A percentile compares a stretch with the other conserved stretches of the same genome.
These are phyloP conservation scores for Labeo rohita DNA, from an alignment of 2,113 vertebrate genomes.

Conservation along the genomic window DNA sequence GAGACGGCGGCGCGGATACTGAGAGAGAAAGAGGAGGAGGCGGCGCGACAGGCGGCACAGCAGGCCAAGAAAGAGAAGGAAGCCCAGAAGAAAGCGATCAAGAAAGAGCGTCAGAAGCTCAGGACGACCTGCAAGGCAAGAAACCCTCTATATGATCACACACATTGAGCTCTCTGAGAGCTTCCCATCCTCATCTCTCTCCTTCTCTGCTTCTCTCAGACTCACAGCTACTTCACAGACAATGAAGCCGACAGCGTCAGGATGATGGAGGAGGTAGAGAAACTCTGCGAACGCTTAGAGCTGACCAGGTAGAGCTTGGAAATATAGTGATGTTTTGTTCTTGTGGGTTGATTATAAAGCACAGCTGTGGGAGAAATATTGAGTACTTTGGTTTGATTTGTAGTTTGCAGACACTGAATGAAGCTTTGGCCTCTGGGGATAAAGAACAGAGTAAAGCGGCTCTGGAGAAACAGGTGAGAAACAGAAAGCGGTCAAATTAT, in stretches of 20 bases:
- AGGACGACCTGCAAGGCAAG: slow-evolving; percentile 93
- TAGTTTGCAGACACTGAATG: slow-evolving; percentile 96
- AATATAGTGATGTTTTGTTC: neutral
- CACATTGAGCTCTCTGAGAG: neutral
- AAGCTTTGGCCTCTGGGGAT: slow-evolving; percentile 84
- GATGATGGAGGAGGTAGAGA: slow-evolving; percentile 99
- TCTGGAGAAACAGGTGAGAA: slow-evolving; percentile 89
- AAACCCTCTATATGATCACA: neutral
- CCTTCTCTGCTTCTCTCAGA: slow-evolving; percentile 71
- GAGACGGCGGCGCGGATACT: slow-evolving; percentile 86
- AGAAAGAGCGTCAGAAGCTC: slow-evolving; percentile 97
- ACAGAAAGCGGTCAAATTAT: neutral
- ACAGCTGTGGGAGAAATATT: neutral
- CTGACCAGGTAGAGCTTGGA: slow-evolving; percentile 80
- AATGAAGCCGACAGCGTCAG: slow-evolving; percentile 89
- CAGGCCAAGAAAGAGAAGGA: slow-evolving; percentile 96
- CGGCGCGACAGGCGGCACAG: slow-evolving; percentile 87
- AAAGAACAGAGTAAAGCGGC: slow-evolving; percentile 89
- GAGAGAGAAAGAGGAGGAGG: slow-evolving; percentile 94
- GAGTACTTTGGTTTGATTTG: slow-evolving; percentile 48
- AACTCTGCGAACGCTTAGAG: slow-evolving; percentile 95
- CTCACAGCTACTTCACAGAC: slow-evolving; percentile 96
- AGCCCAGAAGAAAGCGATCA: slow-evolving; percentile 97
- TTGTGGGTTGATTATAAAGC: neutral
- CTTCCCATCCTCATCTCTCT: neutral